Evolutionary conservation across 2,888 invertebrate genomes (phyloP).

Genomic region (Hemicrepidius hirtus): DNA sequence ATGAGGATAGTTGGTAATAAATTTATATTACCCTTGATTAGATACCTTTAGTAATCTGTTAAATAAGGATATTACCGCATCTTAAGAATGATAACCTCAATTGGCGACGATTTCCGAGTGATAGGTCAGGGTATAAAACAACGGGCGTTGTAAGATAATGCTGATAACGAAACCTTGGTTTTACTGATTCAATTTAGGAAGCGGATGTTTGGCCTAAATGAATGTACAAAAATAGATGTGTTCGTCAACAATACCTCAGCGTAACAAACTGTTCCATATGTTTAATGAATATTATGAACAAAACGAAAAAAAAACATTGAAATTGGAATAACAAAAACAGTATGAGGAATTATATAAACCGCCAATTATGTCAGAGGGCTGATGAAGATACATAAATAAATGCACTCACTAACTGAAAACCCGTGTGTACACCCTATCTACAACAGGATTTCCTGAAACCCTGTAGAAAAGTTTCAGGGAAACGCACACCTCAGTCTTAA

Average conservation of each 20-base stretch:
- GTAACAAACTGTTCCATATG: not conserved
- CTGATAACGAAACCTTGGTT: constrained; percentile 29
- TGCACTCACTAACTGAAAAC: too few species aligned
- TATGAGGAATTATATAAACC: too few species aligned
- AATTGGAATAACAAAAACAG: not conserved
- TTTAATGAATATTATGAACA: not conserved
- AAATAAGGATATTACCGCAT: too few species aligned
- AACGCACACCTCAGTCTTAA: too few species aligned
- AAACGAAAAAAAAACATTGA: not conserved
- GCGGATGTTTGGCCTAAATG: constrained; percentile 33
- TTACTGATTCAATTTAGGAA: constrained; percentile 29
- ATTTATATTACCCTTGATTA: too few species aligned
- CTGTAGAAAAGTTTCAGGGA: too few species aligned
- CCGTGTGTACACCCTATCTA: too few species aligned
- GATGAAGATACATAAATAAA: too few species aligned
- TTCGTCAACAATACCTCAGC: not conserved
- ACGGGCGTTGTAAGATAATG: constrained; percentile 15
- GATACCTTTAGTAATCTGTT: too few species aligned
- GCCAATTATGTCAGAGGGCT: too few species aligned
- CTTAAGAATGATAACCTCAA: not conserved
- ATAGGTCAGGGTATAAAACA: constrained; percentile 12
- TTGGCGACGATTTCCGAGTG: not conserved
- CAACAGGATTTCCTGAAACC: too few species aligned
- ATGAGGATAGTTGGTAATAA: too few species aligned
- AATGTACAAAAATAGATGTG: constrained; percentile 13